Evolutionary conservation across 2,797 vertebrate species (phyloP), one percentile per base, ranked within the genome.

Genomic region (Poecile montanus): DNA sequence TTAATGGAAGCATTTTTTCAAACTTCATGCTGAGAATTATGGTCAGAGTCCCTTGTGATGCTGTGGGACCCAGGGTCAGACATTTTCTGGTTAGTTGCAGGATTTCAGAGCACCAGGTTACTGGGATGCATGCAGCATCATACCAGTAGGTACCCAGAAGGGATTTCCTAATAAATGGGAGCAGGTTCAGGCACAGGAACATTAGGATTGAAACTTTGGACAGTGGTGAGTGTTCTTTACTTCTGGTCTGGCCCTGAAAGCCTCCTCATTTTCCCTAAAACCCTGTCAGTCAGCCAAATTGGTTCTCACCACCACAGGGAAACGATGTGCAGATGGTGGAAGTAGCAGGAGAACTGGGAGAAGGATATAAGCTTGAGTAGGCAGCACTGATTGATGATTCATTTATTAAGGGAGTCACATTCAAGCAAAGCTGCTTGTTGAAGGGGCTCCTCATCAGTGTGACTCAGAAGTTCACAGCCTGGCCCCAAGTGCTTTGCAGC

Each of bases 391-490:
- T 73, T 62, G 56, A 94, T 95, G 93, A 95, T 73, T 96, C 93
- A 94, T 86, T 95, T 95, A 88, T 96, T 96, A 94, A 91, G 60
- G 34, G 67, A 95, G 44, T 86, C 83, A 88, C 56, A 82, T 66
- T 86, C 0, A 0, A 88, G 74, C 83, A 86, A 66, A 91, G 45
- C 66, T 72, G 60, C 94, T 94, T 84, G 76, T 90, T 82, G 51
- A 78, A 94, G 48, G 71, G 51, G 42, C 66, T 91, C 15, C 62
- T 93, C 38, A 0, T 54, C 72, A 91, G 22, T 10, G 54, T 96
- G 95, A 95, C 93, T 93, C 87, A 95, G 81, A 82, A 72, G 76
- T 93, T 89, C 83, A 88, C 83, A 94, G 63, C 87, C 89, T 91
- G 76, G 58, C 70, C 82, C 68, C 21, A 20, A 91, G 81, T 93